Base-by-base conservation (phyloP, 2,113 vertebrate species). In the Thymallus thymallus region DNA sequence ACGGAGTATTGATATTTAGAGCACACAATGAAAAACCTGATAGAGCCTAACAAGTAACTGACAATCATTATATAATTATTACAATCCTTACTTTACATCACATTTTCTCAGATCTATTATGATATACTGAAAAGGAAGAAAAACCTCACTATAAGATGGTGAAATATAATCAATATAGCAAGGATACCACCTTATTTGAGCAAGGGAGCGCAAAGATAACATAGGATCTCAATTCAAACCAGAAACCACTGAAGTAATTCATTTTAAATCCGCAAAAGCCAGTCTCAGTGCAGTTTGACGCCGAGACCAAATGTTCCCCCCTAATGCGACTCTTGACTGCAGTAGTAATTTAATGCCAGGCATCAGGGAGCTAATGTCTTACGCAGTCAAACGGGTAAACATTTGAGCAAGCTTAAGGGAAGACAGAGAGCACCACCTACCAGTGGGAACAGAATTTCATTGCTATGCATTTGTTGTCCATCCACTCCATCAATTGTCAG, bases 331-430 rank as follows among this genome's bases (percentile, higher is more conserved):
- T 46, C 58, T n/a, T n/a, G 18, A 46, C 56, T 72, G 58, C 32
- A 24, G 32, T 14, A 32, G 58, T 45, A 63, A 72, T 63, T 32
- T 72, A 72, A 72, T 46, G 70, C 58, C 70, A 45, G 58, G 29
- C 56, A 61, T 62, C 56, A 62, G 70, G 58, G 70, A 62, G 70
- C 20, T 71, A 62, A 72, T 72, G 58, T 23, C 70, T 62, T 12
- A 61, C n/a, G 29, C 70, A 72, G 70, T 35, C 70, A 41, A 62
- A 62, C n/a, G 56, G 56, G n/a, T 71, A 72, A 62, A 72, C 70
- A 72, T 72, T 62, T 72, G 6, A 72, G 32, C 58, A 6, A 32
- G 55, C 70, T 72, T n/a, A 72, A 62, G 30, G 55, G 55, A 61
- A 41, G 70, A 61, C 56, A 41, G 29, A 72, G 29, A 60, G 29